Base-by-base conservation (phyloP, 2,113 vertebrate species). In the Leptocoma aspasia region DNA sequence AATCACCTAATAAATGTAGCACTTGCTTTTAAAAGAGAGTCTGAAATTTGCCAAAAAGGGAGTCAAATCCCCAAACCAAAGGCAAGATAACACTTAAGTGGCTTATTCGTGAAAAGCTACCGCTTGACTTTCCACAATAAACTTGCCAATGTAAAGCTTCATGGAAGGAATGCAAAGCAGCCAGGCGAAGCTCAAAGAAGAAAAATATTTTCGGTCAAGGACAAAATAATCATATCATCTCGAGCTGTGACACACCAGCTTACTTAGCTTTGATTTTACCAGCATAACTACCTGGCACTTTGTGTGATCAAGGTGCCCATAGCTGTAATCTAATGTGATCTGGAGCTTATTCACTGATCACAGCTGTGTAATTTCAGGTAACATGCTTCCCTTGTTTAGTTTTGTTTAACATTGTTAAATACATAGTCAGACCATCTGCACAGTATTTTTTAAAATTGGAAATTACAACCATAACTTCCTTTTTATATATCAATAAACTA, bases 401-500 rank as follows among this genome's bases (percentile, higher is more conserved):
- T 98, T 98, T 98, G 98, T 98, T 98, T 98, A 98, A 98, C 98
- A 98, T 97, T 98, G 98, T 98, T 98, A 98, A 98, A 98, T 98
- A 98, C 98, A 98, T 98, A 98, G 98, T 98, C 97, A 98, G 98
- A 98, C 98, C 98, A 98, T 98, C 98, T 98, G 98, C 98, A 98
- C 97, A 86, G 97, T 97, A 98, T 98, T 98, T 98, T 98, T 98
- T 98, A 95, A 98, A 98, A 98, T 98, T 98, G 98, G 97, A 98
- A 98, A 98, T 98, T 98, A 98, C 98, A 98, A 98, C 98, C 97
- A 98, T 98, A 98, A 98, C 97, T 98, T 98, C 97, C 97, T 98
- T 98, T 98, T 98, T 98, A 98, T 98, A 98, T 98, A 98, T 98
- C 98, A 98, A 98, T 98, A 98, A 98, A 98, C 98, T 98, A 98